These are phyloP conservation scores for Diarsia mendica DNA, from an alignment of 2,888 invertebrate species.

Conservation along the genomic window DNA sequence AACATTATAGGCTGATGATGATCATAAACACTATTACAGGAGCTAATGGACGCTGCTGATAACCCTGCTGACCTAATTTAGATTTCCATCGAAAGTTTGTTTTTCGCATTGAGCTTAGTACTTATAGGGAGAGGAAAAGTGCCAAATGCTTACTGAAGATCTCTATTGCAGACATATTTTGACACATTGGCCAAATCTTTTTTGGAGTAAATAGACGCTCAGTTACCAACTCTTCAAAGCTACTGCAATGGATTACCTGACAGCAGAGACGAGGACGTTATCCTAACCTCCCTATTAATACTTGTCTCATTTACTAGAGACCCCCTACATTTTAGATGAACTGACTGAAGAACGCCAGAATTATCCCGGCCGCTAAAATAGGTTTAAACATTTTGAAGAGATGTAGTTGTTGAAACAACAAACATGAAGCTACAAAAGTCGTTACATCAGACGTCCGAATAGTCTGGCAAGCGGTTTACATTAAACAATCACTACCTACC, in stretches of 20 bases:
- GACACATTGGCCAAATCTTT: neutral
- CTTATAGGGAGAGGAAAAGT: neutral
- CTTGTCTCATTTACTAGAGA: no score
- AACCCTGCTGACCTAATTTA: neutral
- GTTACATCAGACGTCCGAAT: conserved; percentile 28
- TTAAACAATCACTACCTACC: conserved; percentile 9
- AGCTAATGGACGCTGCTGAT: neutral
- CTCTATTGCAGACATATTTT: neutral
- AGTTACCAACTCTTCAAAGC: neutral
- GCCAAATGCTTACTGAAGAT: neutral
- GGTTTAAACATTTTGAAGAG: neutral
- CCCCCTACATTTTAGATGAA: neutral
- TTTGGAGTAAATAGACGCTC: neutral
- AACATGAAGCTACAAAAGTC: neutral
- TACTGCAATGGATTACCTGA: no score
- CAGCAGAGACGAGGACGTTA: neutral
- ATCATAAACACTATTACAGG: neutral
- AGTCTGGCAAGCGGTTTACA: conserved; percentile 32
- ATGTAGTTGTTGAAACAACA: neutral
- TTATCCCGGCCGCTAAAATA: no score
- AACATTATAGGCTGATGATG: no score
- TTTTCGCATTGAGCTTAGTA: neutral
- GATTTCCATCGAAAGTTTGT: neutral
- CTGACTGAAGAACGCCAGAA: neutral
- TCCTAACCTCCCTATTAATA: neutral